Base-by-base conservation (phyloP, 2,113 vertebrate genomes). In the Laticauda laticaudata region DNA sequence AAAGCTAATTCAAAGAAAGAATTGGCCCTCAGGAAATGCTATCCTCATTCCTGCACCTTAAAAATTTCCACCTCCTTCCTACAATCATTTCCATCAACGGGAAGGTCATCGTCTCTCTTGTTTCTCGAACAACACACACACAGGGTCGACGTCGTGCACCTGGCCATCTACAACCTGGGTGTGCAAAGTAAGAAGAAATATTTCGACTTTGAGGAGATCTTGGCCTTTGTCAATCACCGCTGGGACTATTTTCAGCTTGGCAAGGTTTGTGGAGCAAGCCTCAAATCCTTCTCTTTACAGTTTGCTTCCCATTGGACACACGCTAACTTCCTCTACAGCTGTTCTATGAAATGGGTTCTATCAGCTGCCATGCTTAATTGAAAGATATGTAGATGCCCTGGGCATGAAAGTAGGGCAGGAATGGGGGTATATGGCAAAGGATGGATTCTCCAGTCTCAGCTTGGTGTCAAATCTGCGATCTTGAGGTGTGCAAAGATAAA, bases 161-260 rank as follows among this genome's bases (percentile, higher is more conserved):
- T 99, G 8, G 98, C 98, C 20, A 98, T 99, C 51, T 99, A 99
- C 97, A 99, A 99, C 96, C 97, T 99, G 96, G 99, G 98, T 0
- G 98, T 99, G 15, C 98, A 99, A 96, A 99, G 98, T 97, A 99
- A 99, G 97, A 99, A 99, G 97, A 99, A 99, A 61, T 99, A 99
- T 96, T 99, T 99, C 4, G 98, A 99, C 95, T 98, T 99, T 1
- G 99, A 99, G 81, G 99, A 99, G 97, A 99, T 99, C 93, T 96
- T 99, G 86, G 97, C 97, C 93, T 99, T 99, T 0, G 98, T 99
- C 94, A 98, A 98, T 81, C 97, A 98, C 43, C 98, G 99, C 97
- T 99, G 99, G 99, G 98, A 99, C 1, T 98, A 98, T 1, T 95
- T 99, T 91, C 99, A 99, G 96, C 98, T 99, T 0, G 99, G 99